Evolutionary conservation across 2,888 invertebrate species (phyloP), one percentile per base, ranked within the genome.

Genomic region (Perizoma flavofasciatum): DNA sequence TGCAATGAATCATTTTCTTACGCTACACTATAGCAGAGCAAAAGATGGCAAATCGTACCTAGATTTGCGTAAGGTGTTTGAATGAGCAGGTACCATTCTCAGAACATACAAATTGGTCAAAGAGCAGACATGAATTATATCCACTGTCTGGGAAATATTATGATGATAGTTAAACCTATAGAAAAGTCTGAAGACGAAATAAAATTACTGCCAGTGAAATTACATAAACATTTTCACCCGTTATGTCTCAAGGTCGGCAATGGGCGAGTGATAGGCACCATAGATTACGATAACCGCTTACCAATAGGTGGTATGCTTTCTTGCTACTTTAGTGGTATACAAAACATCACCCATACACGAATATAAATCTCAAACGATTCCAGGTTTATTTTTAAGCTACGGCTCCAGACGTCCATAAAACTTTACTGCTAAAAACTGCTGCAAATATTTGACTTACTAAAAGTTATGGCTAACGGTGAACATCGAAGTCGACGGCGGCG

Each of bases 401-500:
- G 57, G 41, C 48, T 57, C 49, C 61, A 55, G 49, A 60, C 57
- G 47, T 7, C 8, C 33, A 54, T 62, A 62, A 64, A 64, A 51
- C 5, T 55, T 46, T 37, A 44, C 39, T 60, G 40, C 32, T 49
- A 61, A 61, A 55, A 59, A 48, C 46, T 62, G 51, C 51, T 43
- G 56, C 58, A 56, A 58, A 61, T 64, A 54, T 51, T 52, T 22
- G 1, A 48, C 4, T 37, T 44, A 61, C 46, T 52, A 48, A 61
- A 61, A 55, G 58, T 62, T 49, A 62, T 55, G 61, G 49, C 22
- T 62, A 62, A 58, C 62, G 58, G 62, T 74, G 69, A 61, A 68
- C 71, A 72, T 68, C 69, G 67, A 58, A 72, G 64, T 67, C 67
- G 71, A 49, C 58, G 53, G 69, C 71, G 73, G 49, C 58, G 69